Conservation (phyloP, 2,113 vertebrate genomes). For the Helogale parvula region DNA sequence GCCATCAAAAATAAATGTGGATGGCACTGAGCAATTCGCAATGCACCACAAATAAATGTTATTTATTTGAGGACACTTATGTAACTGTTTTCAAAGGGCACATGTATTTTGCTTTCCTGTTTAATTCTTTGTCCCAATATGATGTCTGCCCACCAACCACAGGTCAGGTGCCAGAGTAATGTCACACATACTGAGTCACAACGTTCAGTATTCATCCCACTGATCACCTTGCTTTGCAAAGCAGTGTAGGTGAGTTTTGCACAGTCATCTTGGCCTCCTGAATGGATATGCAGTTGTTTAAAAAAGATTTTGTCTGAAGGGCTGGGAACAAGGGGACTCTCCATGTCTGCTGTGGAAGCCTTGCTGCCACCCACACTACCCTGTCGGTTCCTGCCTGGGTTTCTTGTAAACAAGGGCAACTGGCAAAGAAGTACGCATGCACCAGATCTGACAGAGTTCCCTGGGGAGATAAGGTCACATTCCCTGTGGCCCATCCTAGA, state of each 20-base stretch:
- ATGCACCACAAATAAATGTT: slow-evolving; percentile 10
- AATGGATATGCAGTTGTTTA: neutral
- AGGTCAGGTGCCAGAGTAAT: neutral
- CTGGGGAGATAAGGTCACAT: neutral
- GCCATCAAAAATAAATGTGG: slow-evolving; percentile 36
- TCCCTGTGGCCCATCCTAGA: neutral
- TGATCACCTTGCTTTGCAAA: neutral
- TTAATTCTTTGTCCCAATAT: neutral
- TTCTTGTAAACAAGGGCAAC: neutral
- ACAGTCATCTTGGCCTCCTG: neutral
- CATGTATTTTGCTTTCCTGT: neutral
- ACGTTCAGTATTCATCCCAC: too few species aligned
- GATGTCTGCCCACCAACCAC: neutral
- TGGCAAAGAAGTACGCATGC: too few species aligned
- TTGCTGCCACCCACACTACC: neutral
- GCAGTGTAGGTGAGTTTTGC: neutral
- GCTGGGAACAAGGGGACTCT: neutral
- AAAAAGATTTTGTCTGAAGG: neutral
- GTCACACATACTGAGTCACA: neutral
- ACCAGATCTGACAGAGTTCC: neutral
- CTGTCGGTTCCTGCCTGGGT: neutral
- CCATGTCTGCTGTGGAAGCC: neutral
- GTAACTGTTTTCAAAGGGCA: neutral
- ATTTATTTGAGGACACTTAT: neutral
- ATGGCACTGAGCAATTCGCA: neutral